phyloP scores from a whole-genome alignment of 2,797 vertebrate genomes.

The Denticeps clupeoides region DNA sequence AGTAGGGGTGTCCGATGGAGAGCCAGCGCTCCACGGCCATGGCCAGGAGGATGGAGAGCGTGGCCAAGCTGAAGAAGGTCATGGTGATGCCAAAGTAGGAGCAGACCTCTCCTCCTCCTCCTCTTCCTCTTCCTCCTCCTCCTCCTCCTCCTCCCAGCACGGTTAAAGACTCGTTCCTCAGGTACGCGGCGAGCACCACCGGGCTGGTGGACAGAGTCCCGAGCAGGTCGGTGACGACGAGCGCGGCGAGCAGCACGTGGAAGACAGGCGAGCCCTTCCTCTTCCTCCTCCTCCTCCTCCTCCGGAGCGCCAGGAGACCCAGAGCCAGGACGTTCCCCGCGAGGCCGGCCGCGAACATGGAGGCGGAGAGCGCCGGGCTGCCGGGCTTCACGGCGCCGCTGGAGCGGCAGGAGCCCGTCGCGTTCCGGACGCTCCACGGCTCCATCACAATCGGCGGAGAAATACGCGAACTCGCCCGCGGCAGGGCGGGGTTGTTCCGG shows the following conservation, averaged over 20 bases:
- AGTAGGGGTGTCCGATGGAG: conserved; percentile 41
- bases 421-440: too few species aligned
- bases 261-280: conserved; percentile 46
- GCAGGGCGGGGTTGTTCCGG: too few species aligned
- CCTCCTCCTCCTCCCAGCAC: conserved; percentile 24
- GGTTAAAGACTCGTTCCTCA: conserved; percentile 43
- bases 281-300: conserved; percentile 27
- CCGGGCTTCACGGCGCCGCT: conserved; percentile 8
- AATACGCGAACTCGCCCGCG: too few species aligned
- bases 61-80: conserved; percentile 73
- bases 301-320: conserved; percentile 53
- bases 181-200: conserved; percentile 63
- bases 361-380: conserved; percentile 42
- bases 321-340: conserved; percentile 68
- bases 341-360: conserved; percentile 70
- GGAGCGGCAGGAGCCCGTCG: conserved; percentile 31
- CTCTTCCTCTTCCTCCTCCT: too few species aligned
- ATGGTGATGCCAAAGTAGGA: conserved; percentile 69
- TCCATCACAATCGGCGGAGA: too few species aligned
- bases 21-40: conserved; percentile 58
- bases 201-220: conserved; percentile 73
- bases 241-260: conserved; percentile 61
- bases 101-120: conserved; percentile 31
- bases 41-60: conserved; percentile 67
- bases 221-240: conserved; percentile 72